phyloP scores from a whole-genome alignment of 2,888 invertebrate species.

The Onthophagus sagittarius region DNA sequence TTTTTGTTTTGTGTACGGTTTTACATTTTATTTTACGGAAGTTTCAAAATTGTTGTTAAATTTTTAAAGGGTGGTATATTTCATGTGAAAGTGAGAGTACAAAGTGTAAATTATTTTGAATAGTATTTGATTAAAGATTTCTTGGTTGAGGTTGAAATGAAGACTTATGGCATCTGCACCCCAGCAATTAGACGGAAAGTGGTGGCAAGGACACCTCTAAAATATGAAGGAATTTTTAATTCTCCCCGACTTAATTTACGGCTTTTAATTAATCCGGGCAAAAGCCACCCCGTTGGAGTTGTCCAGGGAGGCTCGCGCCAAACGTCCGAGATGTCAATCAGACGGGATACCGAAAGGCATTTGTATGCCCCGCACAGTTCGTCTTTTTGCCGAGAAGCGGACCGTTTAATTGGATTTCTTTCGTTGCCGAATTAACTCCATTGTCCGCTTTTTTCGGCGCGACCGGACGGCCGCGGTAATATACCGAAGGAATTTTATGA shows the following conservation, averaged over 20 bases:
- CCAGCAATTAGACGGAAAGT: constrained; percentile 28
- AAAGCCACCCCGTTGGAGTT: background rate
- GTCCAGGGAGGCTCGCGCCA: background rate
- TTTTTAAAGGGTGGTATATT: too few relatives aligned
- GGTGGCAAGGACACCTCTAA: constrained; percentile 19
- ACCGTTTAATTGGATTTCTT: constrained; percentile 49
- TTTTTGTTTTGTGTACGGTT: too few relatives aligned
- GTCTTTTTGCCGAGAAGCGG: constrained; percentile 28
- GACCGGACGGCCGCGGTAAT: background rate
- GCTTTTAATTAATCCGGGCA: constrained; percentile 3
- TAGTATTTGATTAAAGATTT: background rate
- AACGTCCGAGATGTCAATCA: constrained; percentile 10
- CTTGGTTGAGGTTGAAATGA: constrained; percentile 25
- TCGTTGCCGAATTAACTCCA: constrained; percentile 27
- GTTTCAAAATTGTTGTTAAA: too few relatives aligned
- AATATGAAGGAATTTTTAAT: constrained; percentile 39
- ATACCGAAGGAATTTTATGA: constrained; percentile 17
- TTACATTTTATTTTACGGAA: too few relatives aligned
- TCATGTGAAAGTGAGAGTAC: too few relatives aligned
- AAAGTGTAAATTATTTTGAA: background rate
- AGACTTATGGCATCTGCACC: constrained; percentile 29
- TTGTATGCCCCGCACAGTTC: constrained; percentile 16
- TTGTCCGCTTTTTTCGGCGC: background rate
- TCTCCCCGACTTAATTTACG: constrained; percentile 24
- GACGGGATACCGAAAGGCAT: constrained; percentile 3